Base-by-base conservation (phyloP, 2,797 vertebrate species). In the Sylvilagus floridanus region DNA sequence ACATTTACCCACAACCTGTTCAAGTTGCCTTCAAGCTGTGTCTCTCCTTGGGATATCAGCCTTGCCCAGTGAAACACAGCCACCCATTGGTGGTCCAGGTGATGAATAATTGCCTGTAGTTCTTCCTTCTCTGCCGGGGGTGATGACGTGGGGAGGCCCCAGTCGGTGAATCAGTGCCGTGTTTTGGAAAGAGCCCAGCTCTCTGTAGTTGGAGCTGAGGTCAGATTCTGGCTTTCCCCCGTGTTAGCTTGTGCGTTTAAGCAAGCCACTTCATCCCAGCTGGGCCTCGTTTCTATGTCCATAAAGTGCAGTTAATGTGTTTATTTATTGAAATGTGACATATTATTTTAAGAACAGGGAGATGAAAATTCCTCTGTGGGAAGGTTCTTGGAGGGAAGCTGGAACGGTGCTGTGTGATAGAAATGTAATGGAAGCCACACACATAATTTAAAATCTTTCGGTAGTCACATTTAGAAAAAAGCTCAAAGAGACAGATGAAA, bases 331-430 rank as follows among this genome's bases (percentile, higher is more conserved):
- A 82, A 11, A 12, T 42, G 28, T 35, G 66, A 52, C 37, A 16
- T 35, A 78, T 84, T 87, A 26, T 65, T 63, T 47, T 30, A 88
- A 71, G 54, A 79, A 5, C 17, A 10, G 47, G 47, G 17, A 57
- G 42, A 26, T 65, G 52, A 50, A 24, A n/a, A n/a, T 69, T 35
- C 52, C 37, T 86, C 47, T 37, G 54, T 62, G 68, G 60, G 73
- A 60, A 65, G 13, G 12, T 86, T 52, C 35, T 17, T 35, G 30
- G 24, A 50, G 54, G 54, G 42, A 71, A 52, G 19, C 17, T 35
- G 16, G 21, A 60, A 11, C 9, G 30, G 2, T 4, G 4, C 52
- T 37, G 1, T 35, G 9, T 2, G 10, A 1, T 5, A 63, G 66
- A 78, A 63, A 78, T 9, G 10, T 4, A 6, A 50, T 28, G 24